phyloP scores from a whole-genome alignment of 2,113 vertebrate genomes.

The Dasyurus viverrinus region DNA sequence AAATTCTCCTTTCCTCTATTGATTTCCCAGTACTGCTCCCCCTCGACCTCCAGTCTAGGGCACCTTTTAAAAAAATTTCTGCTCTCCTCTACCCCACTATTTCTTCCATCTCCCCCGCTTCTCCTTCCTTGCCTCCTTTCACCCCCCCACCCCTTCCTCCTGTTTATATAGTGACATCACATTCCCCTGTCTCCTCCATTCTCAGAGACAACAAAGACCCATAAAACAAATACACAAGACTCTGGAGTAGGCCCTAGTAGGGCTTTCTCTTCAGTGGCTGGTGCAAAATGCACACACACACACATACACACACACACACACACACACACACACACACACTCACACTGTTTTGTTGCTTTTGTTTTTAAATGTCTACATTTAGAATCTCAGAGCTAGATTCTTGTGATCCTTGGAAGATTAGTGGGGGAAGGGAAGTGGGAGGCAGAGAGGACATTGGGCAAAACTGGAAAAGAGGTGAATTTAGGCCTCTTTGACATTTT shows the following conservation, averaged over 20 bases:
- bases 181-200: slow-evolving; percentile 66
- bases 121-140: slow-evolving; percentile 23
- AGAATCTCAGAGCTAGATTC: background rate
- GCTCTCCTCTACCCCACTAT: slow-evolving; percentile 26
- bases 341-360: background rate
- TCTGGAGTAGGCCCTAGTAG: slow-evolving; percentile 46
- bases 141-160: slow-evolving; percentile 79
- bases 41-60: slow-evolving; percentile 29
- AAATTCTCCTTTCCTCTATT: background rate
- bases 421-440: background rate
- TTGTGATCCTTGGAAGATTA: background rate
- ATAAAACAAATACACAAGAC: slow-evolving; percentile 80
- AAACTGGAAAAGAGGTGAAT: background rate
- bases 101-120: background rate
- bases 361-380: background rate
- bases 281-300: background rate
- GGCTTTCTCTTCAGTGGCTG: background rate
- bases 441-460: background rate
- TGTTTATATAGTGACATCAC: slow-evolving; percentile 88
- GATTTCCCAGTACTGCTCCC: slow-evolving; percentile 41
- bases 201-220: slow-evolving; percentile 77
- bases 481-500: background rate
- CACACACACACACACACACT: background rate
- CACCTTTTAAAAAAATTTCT: slow-evolving; percentile 42
- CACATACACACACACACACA: background rate